These are phyloP conservation scores for Sphenopsis melanotis DNA, from an alignment of 2,797 vertebrate genomes.

Conservation along the genomic window DNA sequence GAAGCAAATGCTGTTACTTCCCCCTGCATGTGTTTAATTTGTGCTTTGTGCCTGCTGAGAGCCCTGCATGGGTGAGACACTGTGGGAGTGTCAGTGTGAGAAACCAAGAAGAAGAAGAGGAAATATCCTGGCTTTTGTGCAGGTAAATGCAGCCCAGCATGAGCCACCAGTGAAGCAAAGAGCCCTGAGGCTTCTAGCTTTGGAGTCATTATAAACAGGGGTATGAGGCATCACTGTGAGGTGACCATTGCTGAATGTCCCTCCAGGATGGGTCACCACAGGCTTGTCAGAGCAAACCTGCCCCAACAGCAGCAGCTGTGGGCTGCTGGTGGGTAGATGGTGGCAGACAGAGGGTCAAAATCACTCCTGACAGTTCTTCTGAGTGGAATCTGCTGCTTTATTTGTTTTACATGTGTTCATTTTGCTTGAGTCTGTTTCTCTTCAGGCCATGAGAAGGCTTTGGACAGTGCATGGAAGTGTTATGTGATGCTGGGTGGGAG, in stretches of 20 bases:
- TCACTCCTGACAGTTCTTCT: background rate
- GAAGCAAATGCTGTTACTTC: background rate
- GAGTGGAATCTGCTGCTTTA: background rate
- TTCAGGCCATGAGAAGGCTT: background rate
- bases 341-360: background rate
- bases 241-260: background rate
- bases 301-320: accelerated
- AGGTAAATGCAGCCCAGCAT: background rate
- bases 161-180: background rate
- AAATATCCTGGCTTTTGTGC: background rate
- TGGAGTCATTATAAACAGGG: background rate
- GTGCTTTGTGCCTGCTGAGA: background rate
- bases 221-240: accelerated
- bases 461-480: background rate
- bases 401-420: background rate
- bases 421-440: background rate
- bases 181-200: background rate
- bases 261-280: background rate
- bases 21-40: accelerated
- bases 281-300: background rate
- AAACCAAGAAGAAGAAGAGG: background rate
- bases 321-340: background rate
- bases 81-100: accelerated
- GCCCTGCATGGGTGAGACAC: accelerated
- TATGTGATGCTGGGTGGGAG: background rate